Percentiles rank a stretch among this genome's conserved stretches.
These are phyloP conservation scores for Thomomys bottae DNA, from an alignment of 2,113 vertebrate species.

Conservation along the genomic window DNA sequence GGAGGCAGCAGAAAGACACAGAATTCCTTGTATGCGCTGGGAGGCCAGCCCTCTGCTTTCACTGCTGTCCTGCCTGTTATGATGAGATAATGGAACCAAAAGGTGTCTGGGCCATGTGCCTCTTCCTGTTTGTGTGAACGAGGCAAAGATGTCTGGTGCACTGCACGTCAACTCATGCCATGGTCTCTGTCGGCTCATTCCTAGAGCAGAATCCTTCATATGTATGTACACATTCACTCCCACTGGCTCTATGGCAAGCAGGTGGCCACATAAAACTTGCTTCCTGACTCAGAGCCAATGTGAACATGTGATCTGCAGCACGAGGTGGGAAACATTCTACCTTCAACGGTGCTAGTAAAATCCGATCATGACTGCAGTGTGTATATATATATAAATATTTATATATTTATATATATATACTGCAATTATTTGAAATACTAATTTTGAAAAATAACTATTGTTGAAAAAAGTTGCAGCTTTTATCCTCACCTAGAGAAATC, in stretches of 20 bases:
- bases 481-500: neutral
- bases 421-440: neutral
- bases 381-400: too few relatives aligned
- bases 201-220: neutral
- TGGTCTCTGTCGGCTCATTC: neutral
- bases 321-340: neutral
- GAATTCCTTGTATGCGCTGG: neutral
- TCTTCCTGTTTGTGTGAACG: neutral
- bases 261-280: neutral
- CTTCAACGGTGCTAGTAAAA: neutral
- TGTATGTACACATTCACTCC: neutral
- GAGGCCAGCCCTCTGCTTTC: neutral
- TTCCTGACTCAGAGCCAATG: neutral
- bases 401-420: too few relatives aligned
- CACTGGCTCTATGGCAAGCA: neutral
- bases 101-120: neutral
- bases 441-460: too few relatives aligned
- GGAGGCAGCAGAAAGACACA: neutral
- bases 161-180: rapidly evolving
- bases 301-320: neutral
- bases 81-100: neutral
- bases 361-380: neutral
- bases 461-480: neutral
- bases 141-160: neutral
- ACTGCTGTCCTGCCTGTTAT: neutral